Conservation (phyloP, 2,113 vertebrate genomes). For the Choloepus hoffmanni region DNA sequence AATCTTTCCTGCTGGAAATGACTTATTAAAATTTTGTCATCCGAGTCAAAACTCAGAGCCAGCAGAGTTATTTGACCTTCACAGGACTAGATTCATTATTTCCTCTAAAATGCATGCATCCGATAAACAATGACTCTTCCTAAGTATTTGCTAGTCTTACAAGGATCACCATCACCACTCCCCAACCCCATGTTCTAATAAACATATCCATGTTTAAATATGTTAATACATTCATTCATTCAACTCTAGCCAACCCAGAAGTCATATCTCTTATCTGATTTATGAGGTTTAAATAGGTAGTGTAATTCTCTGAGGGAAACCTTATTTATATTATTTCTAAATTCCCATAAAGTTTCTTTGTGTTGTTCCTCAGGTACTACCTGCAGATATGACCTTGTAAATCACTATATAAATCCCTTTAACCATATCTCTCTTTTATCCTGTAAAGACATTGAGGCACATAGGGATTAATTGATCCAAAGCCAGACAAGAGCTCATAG, state of each 20-base stretch:
- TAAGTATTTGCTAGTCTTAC: not conserved
- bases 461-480: not conserved
- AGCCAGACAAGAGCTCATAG: not conserved
- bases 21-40: not conserved
- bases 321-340: slow-evolving; percentile 35
- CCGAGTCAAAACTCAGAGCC: not conserved
- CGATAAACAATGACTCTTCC: not conserved
- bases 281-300: not conserved
- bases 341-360: not conserved
- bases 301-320: not conserved
- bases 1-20: not conserved
- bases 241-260: not conserved
- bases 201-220: not conserved
- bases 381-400: not conserved
- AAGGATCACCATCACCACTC: not conserved
- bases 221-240: not conserved
- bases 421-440: not conserved
- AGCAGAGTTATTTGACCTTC: not conserved
- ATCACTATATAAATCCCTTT: not conserved
- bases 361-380: not conserved
- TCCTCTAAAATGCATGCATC: not conserved
- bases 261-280: not conserved
- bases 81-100: not conserved
- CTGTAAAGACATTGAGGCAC: not conserved
- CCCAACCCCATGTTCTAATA: not conserved